Evolutionary conservation across 1,140 invertebrate genomes (phyloP).

Genomic region (Sycophaga agraensis): DNA sequence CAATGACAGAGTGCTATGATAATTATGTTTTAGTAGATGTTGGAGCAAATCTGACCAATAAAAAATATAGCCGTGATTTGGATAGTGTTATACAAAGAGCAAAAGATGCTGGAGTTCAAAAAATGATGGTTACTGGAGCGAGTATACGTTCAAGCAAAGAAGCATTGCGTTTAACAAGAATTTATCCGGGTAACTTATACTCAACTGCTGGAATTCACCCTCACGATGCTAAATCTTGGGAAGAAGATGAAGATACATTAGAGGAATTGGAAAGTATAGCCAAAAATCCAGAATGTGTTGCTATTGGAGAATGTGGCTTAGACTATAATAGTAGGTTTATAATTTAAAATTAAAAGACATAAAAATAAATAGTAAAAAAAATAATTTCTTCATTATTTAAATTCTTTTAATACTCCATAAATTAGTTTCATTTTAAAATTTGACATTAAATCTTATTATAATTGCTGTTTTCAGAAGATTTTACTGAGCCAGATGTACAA

Average conservation of each 20-base stretch:
- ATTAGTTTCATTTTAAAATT: background rate
- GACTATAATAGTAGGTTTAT: slow-evolving; percentile 77
- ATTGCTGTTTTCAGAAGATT: slow-evolving; percentile 61
- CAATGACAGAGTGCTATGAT: slow-evolving; percentile 70
- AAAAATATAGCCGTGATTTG: slow-evolving; percentile 89
- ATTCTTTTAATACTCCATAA: too few relatives aligned
- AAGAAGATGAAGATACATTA: slow-evolving; percentile 73
- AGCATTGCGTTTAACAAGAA: slow-evolving; percentile 80
- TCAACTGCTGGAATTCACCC: slow-evolving; percentile 94
- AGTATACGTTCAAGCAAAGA: slow-evolving; percentile 88
- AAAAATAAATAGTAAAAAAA: background rate
- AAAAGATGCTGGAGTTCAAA: slow-evolving; percentile 90
- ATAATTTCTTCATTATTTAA: background rate
- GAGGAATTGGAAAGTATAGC: slow-evolving; percentile 73
- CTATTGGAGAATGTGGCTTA: slow-evolving; percentile 90
- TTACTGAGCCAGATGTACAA: slow-evolving; percentile 86
- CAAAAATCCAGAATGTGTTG: slow-evolving; percentile 84
- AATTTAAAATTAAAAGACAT: background rate
- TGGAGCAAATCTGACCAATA: slow-evolving; percentile 93
- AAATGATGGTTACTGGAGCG: slow-evolving; percentile 91
- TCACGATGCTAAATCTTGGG: slow-evolving; percentile 93
- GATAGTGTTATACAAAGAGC: slow-evolving; percentile 90
- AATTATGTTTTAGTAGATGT: slow-evolving; percentile 91
- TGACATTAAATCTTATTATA: slow-evolving; percentile 1
- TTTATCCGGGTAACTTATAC: slow-evolving; percentile 87